phyloP scores from a whole-genome alignment of 2,888 invertebrate species.

The Barypeithes pellucidus region DNA sequence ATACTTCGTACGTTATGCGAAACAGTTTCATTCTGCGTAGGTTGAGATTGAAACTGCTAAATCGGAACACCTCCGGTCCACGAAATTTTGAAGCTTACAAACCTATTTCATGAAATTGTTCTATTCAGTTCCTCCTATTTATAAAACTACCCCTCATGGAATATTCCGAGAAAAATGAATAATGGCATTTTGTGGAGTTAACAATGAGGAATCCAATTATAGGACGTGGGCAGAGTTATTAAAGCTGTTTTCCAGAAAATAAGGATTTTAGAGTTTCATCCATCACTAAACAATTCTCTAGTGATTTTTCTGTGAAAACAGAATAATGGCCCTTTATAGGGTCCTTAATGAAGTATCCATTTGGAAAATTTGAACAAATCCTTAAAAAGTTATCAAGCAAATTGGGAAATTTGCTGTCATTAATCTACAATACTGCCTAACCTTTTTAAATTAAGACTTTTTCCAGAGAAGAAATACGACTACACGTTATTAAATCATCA shows the following conservation, averaged over 20 bases:
- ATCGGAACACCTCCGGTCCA: too few species aligned
- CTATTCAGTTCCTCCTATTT: neutral
- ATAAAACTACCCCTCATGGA: neutral
- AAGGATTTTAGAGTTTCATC: slow-evolving; percentile 1
- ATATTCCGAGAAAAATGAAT: slow-evolving; percentile 7
- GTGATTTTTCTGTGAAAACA: neutral
- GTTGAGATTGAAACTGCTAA: too few species aligned
- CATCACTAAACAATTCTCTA: neutral
- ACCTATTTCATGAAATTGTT: neutral
- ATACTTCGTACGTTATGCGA: too few species aligned
- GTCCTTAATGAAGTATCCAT: neutral
- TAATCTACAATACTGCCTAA: too few species aligned
- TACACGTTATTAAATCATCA: too few species aligned
- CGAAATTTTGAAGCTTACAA: too few species aligned
- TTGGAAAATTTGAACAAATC: neutral
- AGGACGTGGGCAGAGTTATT: neutral
- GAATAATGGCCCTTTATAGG: neutral
- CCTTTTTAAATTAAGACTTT: too few species aligned
- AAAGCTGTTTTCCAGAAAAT: slow-evolving; percentile 3
- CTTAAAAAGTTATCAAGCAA: neutral
- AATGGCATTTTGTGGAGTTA: neutral
- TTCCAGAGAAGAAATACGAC: too few species aligned
- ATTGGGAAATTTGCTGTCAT: neutral
- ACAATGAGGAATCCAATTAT: slow-evolving; percentile 1
- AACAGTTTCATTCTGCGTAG: too few species aligned